Evolutionary conservation across 2,888 invertebrate species (phyloP), one percentile per base, ranked within the genome.

Genomic region (Drosophila trichaetosa): DNA sequence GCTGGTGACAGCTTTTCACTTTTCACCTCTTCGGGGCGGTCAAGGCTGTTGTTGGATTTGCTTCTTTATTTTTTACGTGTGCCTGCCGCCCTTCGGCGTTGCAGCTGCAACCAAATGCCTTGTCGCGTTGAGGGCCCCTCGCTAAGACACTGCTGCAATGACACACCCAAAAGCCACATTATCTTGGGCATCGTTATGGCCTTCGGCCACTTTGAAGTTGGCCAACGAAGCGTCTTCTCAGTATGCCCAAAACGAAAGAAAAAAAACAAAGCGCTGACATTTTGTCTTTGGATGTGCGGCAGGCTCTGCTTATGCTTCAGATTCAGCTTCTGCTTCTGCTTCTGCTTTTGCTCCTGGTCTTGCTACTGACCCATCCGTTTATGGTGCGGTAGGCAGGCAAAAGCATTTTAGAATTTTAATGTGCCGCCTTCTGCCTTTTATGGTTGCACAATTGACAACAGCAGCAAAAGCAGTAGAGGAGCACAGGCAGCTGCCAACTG

Each of bases 351-450:
- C 61, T 54, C 11, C 53, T 40, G 63, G 36, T 46, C 46, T 52
- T 58, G 53, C 59, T 29, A 40, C 64, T 65, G 73, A 76, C 65
- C 68, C 77, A 62, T 49, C 68, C 78, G 69, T 71, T 78, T 80
- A 81, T 78, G 68, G 72, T 80, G 72, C 63, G 78, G 79, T 82
- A 73, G 85, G 82, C 80, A 71, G 81, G 83, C 73, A 76, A 84
- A 89, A 76, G 72, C 90, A 82, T 88, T 87, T 90, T 89, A 85
- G 85, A 90, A 90, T 89, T 90, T 90, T 89, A 87, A 89, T 87
- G 88, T 73, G 82, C 83, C 77, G 82, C 79, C 89, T 89, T 74
- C 85, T 83, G 89, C 88, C 89, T 90, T 88, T 89, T 89, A 87
- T 85, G 85, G 87, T 74, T 64, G 73, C 70, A 85, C 83, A 81